Conservation (phyloP, 2,888 invertebrate species). For the Oasisia sp. region DNA sequence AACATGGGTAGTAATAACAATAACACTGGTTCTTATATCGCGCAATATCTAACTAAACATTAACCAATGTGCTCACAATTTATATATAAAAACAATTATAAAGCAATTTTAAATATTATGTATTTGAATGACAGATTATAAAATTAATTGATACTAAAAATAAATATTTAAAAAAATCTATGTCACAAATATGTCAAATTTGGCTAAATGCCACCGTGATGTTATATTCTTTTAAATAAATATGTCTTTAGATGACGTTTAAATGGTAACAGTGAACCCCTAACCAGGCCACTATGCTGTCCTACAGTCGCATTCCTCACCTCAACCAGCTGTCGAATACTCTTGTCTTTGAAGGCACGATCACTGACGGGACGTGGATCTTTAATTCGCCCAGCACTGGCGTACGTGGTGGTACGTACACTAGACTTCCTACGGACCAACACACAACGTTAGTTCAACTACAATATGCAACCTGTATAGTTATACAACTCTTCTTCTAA, state of each 20-base stretch:
- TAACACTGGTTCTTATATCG: no score
- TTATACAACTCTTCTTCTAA: not conserved
- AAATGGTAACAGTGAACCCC: not conserved
- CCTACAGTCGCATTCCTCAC: not conserved
- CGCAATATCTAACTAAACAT: no score
- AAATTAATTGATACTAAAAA: no score
- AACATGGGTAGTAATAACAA: no score
- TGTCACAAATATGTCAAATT: no score
- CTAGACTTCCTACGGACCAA: not conserved
- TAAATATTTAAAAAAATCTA: no score
- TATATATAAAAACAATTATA: no score
- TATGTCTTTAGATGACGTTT: not conserved
- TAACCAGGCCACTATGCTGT: not conserved
- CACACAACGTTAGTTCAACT: not conserved
- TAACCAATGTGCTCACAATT: no score
- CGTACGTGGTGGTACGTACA: not conserved
- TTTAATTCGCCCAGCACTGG: not conserved
- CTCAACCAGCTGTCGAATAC: not conserved
- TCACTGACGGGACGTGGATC: not conserved
- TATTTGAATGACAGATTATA: no score
- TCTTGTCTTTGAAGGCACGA: not conserved
- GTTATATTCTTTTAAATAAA: not conserved
- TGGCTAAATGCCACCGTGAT: no score
- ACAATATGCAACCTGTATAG: not conserved
- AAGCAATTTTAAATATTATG: no score